phyloP scores from a whole-genome alignment of 1,140 invertebrate genomes.

The Laupala kohalensis region DNA sequence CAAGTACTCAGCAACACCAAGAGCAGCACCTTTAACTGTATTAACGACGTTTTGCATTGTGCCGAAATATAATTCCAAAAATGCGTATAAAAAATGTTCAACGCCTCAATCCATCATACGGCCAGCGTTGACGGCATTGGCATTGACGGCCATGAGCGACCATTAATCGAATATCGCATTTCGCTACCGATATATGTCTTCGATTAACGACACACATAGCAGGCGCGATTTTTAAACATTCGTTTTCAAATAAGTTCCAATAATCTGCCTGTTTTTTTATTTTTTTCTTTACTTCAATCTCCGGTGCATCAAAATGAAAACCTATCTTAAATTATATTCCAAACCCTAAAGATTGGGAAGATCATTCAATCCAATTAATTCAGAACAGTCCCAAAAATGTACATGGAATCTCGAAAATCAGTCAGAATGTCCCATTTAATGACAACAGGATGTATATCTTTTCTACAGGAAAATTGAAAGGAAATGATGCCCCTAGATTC shows the following conservation, averaged over 20 bases:
- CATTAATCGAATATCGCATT: too few species aligned
- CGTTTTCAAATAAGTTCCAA: neutral
- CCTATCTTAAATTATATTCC: too few species aligned
- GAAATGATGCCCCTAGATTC: too few species aligned
- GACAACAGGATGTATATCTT: too few species aligned
- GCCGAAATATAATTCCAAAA: neutral
- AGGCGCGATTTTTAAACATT: neutral
- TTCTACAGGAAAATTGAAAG: too few species aligned
- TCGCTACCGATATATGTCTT: too few species aligned
- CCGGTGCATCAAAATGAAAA: neutral
- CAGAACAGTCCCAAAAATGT: too few species aligned
- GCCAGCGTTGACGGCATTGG: neutral
- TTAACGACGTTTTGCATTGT: slow-evolving; percentile 91
- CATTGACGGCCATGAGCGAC: neutral
- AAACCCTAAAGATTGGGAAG: too few species aligned
- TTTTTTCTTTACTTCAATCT: neutral
- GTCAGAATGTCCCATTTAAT: too few species aligned
- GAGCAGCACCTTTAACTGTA: slow-evolving; percentile 83
- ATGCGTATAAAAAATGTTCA: neutral
- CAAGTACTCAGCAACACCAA: slow-evolving; percentile 89
- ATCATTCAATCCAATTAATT: too few species aligned
- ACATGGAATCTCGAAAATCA: too few species aligned
- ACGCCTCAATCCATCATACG: neutral
- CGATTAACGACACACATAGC: too few species aligned
- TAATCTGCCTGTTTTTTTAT: neutral